phyloP scores from a whole-genome alignment of 2,113 vertebrate species.

The Larimichthys polyactis region DNA sequence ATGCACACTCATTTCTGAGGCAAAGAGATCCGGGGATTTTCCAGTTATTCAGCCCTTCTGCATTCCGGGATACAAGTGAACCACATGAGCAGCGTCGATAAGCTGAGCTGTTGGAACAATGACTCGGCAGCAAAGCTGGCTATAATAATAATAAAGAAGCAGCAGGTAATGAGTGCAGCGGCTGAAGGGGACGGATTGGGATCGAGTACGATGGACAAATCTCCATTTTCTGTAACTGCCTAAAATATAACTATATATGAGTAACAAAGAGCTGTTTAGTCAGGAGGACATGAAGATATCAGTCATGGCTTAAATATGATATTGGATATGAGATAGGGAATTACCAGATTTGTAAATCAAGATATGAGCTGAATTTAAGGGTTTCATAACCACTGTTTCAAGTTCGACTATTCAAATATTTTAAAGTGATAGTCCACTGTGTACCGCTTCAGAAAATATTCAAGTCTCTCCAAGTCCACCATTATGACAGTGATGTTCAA shows the following conservation, averaged over 20 bases:
- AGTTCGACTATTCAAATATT: too few species aligned
- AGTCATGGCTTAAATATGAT: too few species aligned
- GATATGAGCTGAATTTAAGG: too few species aligned
- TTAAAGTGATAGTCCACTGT: too few species aligned
- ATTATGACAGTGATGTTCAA: too few species aligned
- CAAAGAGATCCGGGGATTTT: constrained; percentile 57
- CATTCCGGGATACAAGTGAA: constrained; percentile 75
- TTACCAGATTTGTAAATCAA: too few species aligned
- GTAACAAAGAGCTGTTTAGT: not conserved
- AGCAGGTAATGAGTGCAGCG: constrained; percentile 42
- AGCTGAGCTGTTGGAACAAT: constrained; percentile 63
- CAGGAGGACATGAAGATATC: too few species aligned
- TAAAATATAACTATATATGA: not conserved
- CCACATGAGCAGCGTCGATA: constrained; percentile 66
- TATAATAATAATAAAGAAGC: constrained; percentile 31
- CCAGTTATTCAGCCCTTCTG: constrained; percentile 59
- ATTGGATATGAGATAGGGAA: too few species aligned
- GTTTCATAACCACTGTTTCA: too few species aligned
- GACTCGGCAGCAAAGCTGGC: constrained; percentile 29
- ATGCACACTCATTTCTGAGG: constrained; percentile 12
- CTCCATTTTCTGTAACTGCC: constrained; percentile 16
- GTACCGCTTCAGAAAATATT: too few species aligned
- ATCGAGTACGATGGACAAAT: constrained; percentile 28
- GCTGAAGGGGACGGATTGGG: constrained; percentile 21
- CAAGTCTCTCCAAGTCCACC: too few species aligned